A percentile compares a stretch with the other conserved stretches of the same genome.
phyloP scores from a whole-genome alignment of 2,113 vertebrate species.

The Caracal caracal region DNA sequence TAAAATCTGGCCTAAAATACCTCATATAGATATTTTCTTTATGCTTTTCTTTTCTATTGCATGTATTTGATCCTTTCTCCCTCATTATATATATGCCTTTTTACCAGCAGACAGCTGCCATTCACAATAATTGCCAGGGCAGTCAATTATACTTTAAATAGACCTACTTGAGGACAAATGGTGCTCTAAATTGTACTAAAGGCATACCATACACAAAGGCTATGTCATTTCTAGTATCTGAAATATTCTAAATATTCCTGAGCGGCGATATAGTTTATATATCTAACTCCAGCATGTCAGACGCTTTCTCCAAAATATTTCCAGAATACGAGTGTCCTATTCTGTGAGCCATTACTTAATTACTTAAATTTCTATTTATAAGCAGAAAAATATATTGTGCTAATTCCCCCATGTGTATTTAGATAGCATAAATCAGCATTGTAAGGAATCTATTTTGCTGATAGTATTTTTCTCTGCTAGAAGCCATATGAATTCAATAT shows the following conservation, averaged over 20 bases:
- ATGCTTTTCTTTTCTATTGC: constrained; percentile 83
- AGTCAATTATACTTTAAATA: constrained; percentile 93
- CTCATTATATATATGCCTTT: constrained; percentile 87
- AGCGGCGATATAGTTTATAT: constrained; percentile 62
- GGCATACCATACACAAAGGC: constrained; percentile 86
- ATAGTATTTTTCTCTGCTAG: not conserved
- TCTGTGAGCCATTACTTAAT: constrained; percentile 30
- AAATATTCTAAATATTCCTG: constrained; percentile 87
- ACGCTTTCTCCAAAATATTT: constrained; percentile 63
- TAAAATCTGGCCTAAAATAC: constrained; percentile 85
- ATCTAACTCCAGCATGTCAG: constrained; percentile 51
- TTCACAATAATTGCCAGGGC: constrained; percentile 90
- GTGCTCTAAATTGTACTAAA: constrained; percentile 88
- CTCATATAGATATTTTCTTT: constrained; percentile 87
- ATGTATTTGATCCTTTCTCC: constrained; percentile 87
- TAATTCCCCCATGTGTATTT: not conserved
- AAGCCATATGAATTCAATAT: not conserved
- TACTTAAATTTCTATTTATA: constrained; percentile 38
- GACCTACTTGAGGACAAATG: constrained; percentile 91
- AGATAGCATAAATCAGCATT: not conserved
- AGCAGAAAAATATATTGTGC: not conserved
- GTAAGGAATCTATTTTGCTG: not conserved
- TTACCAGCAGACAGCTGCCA: constrained; percentile 89
- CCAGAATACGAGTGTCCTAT: not conserved
- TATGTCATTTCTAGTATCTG: constrained; percentile 85